These are phyloP conservation scores for Melanostoma scalare DNA, from an alignment of 2,888 invertebrate species.

Conservation along the genomic window DNA sequence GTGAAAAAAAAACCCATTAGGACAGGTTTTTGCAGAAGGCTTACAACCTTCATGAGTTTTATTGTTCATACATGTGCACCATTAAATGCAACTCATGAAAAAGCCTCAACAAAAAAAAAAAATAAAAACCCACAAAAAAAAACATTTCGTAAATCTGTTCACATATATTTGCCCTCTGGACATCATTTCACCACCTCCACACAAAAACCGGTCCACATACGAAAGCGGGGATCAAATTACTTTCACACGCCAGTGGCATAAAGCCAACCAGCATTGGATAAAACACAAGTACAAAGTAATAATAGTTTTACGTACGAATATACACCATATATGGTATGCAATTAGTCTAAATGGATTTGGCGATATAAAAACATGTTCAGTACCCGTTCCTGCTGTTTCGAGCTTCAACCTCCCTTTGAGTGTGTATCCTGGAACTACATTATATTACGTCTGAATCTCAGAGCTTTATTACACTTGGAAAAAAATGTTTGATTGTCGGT, in stretches of 20 bases:
- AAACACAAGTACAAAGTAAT: conserved; percentile 30
- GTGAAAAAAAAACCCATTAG: conserved; percentile 60
- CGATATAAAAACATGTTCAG: conserved; percentile 67
- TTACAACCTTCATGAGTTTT: conserved; percentile 55
- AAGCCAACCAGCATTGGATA: neutral
- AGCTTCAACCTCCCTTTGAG: neutral
- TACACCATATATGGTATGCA: conserved; percentile 51
- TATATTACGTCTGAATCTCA: conserved; percentile 60
- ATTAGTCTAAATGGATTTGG: conserved; percentile 72
- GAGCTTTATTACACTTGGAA: conserved; percentile 62
- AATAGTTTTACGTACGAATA: conserved; percentile 18
- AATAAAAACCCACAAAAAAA: conserved; percentile 21
- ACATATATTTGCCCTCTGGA: conserved; percentile 64
- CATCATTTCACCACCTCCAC: conserved; percentile 27
- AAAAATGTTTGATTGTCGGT: conserved; percentile 51
- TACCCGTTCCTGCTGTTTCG: conserved; percentile 23
- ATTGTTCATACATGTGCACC: conserved; percentile 60
- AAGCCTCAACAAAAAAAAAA: conserved; percentile 28
- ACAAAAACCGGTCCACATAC: conserved; percentile 35
- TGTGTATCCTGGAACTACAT: conserved; percentile 14
- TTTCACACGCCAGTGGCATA: conserved; percentile 58
- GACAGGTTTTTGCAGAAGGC: conserved; percentile 38
- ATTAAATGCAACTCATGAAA: conserved; percentile 65
- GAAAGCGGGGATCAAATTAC: conserved; percentile 61
- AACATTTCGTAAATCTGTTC: conserved; percentile 52